phyloP scores from a whole-genome alignment of 2,888 invertebrate species.

The Ditylenchus weischeri region DNA sequence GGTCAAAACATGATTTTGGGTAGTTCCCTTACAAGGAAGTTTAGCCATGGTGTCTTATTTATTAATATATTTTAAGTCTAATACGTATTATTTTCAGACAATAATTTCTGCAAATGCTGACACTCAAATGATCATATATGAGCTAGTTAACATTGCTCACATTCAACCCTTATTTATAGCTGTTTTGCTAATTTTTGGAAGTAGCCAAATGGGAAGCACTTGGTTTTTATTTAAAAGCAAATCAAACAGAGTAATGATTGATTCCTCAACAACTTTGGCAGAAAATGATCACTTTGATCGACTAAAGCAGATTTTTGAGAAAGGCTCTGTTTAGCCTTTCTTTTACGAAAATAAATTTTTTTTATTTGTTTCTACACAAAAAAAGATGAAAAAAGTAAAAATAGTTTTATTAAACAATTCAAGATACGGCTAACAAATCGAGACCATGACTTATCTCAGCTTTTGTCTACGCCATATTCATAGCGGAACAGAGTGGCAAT shows the following conservation, averaged over 20 bases:
- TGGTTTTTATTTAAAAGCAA: neutral
- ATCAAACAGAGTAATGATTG: neutral
- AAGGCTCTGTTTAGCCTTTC: neutral
- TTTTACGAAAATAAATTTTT: no score
- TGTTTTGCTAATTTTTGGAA: neutral
- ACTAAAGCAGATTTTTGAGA: slow-evolving; percentile 3
- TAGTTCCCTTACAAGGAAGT: no score
- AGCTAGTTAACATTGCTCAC: neutral
- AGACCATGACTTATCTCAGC: no score
- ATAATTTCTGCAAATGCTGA: neutral
- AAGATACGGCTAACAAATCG: no score
- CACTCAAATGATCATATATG: neutral
- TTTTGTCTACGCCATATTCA: no score
- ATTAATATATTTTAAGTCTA: neutral
- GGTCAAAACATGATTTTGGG: no score
- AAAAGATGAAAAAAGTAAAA: no score
- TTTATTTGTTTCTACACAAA: no score
- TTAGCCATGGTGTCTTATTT: no score
- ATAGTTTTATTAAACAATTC: no score
- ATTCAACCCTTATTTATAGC: neutral
- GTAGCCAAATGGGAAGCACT: neutral
- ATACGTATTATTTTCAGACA: neutral
- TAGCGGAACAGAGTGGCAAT: no score
- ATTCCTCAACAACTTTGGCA: neutral
- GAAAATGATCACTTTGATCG: neutral